Evolutionary conservation across 2,113 vertebrate genomes (phyloP).

Genomic region (Pseudorectes ferrugineus): DNA sequence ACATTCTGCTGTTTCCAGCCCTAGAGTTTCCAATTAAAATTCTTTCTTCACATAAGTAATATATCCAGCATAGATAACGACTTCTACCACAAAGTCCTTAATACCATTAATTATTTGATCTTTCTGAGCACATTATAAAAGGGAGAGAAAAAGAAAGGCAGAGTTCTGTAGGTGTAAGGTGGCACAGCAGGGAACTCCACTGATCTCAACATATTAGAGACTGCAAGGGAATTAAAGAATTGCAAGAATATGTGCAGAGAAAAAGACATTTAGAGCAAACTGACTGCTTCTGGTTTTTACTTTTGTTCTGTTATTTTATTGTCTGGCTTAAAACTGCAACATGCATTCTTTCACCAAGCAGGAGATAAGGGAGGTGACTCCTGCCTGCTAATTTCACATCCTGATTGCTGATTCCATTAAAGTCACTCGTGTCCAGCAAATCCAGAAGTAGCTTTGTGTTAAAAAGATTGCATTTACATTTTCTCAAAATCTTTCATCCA

Average conservation of each 20-base stretch:
- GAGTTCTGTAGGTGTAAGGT: constrained; percentile 51
- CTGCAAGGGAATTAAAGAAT: constrained; percentile 37
- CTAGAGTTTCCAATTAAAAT: constrained; percentile 63
- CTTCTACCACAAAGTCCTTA: constrained; percentile 51
- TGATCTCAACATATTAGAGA: constrained; percentile 58
- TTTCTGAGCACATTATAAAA: constrained; percentile 48
- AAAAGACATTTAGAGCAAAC: constrained; percentile 42
- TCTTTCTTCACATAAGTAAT: constrained; percentile 33
- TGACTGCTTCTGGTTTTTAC: background rate
- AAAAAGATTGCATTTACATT: background rate
- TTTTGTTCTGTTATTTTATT: background rate
- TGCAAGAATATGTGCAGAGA: background rate
- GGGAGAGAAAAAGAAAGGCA: background rate
- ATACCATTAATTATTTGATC: constrained; percentile 66
- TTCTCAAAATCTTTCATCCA: background rate
- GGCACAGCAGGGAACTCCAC: constrained; percentile 51
- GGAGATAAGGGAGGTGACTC: background rate
- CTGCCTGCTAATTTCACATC: background rate
- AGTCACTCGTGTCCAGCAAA: background rate
- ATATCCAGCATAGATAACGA: constrained; percentile 38
- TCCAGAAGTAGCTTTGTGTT: background rate
- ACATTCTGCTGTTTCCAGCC: constrained; percentile 28
- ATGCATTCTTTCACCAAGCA: background rate
- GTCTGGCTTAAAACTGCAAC: background rate
- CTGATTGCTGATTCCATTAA: background rate